These are phyloP conservation scores for Apostichopus parvimensis DNA, from an alignment of 35 echinoderm and acorn worm species.

Conservation along the genomic window DNA sequence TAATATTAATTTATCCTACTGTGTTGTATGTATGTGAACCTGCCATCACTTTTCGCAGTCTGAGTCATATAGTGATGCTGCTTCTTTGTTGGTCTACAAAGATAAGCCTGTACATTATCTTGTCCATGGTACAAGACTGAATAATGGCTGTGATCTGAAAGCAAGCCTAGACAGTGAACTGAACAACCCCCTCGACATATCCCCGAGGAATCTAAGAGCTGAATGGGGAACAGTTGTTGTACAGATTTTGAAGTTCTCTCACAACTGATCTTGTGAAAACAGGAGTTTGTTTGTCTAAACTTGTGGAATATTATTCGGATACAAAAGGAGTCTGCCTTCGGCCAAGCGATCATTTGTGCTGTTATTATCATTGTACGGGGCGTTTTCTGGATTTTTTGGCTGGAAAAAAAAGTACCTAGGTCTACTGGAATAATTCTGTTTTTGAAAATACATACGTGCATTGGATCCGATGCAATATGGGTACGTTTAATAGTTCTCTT, in stretches of 20 bases:
- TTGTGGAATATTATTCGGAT: slow-evolving; percentile 23
- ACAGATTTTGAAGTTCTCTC: slow-evolving; percentile 2
- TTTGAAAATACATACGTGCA: too few relatives aligned
- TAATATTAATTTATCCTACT: too few relatives aligned
- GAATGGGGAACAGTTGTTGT: not conserved
- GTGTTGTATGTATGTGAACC: not conserved
- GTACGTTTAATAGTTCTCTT: too few relatives aligned
- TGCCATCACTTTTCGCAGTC: not conserved
- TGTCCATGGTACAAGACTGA: slow-evolving; percentile 7
- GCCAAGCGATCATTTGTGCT: not conserved
- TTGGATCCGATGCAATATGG: too few relatives aligned
- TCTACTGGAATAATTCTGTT: too few relatives aligned
- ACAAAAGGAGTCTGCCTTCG: not conserved
- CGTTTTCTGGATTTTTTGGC: too few relatives aligned
- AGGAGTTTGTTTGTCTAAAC: slow-evolving; percentile 11
- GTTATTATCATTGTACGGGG: too few relatives aligned
- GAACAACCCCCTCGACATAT: not conserved
- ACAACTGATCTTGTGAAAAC: not conserved
- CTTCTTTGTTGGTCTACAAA: not conserved
- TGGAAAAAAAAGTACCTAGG: too few relatives aligned
- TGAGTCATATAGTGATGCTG: not conserved
- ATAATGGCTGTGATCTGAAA: slow-evolving; percentile 13
- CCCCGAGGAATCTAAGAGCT: not conserved
- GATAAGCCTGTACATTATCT: slow-evolving; percentile 25
- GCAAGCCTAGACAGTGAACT: not conserved